phyloP scores from a whole-genome alignment of 30 jellyfish, hydroid and myxozoan species.

The Turritopsis rubra region DNA sequence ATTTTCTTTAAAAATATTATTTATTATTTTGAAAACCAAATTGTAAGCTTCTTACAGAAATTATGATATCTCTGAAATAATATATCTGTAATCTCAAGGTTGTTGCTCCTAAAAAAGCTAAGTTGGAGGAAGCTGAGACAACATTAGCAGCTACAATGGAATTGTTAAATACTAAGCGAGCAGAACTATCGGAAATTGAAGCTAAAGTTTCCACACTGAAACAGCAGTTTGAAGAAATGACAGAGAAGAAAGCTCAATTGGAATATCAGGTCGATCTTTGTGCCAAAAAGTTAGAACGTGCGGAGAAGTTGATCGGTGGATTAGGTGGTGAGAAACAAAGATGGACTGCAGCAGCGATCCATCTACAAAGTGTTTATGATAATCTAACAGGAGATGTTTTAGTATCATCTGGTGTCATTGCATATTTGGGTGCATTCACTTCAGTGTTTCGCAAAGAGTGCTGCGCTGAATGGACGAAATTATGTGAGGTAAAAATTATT shows the following conservation, averaged over 20 bases:
- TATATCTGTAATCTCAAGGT: too few species aligned
- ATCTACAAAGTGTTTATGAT: slow-evolving; percentile 64
- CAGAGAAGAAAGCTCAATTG: slow-evolving; percentile 80
- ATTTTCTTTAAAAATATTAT: neutral
- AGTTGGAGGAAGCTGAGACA: slow-evolving; percentile 85
- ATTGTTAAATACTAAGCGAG: slow-evolving; percentile 62
- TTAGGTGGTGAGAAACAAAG: slow-evolving; percentile 94
- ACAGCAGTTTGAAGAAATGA: slow-evolving; percentile 82
- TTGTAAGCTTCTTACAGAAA: neutral
- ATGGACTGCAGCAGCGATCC: slow-evolving; percentile 85
- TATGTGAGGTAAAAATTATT: slow-evolving; percentile 72
- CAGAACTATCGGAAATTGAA: slow-evolving; percentile 81
- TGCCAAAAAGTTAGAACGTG: slow-evolving; percentile 88
- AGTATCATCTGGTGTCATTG: slow-evolving; percentile 92
- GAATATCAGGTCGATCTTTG: slow-evolving; percentile 95
- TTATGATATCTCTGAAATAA: too few species aligned
- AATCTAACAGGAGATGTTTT: slow-evolving; percentile 91
- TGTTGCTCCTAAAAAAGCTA: slow-evolving; percentile 90
- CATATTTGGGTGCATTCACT: slow-evolving; percentile 91
- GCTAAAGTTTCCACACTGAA: slow-evolving; percentile 75
- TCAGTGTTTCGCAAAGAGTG: slow-evolving; percentile 85
- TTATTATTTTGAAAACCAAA: too few species aligned
- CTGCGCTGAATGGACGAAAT: slow-evolving; percentile 85
- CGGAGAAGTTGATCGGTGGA: slow-evolving; percentile 95
- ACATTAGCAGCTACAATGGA: slow-evolving; percentile 63